These are phyloP conservation scores for Oreocharis arfaki DNA, from an alignment of 2,113 vertebrate species.

Conservation along the genomic window DNA sequence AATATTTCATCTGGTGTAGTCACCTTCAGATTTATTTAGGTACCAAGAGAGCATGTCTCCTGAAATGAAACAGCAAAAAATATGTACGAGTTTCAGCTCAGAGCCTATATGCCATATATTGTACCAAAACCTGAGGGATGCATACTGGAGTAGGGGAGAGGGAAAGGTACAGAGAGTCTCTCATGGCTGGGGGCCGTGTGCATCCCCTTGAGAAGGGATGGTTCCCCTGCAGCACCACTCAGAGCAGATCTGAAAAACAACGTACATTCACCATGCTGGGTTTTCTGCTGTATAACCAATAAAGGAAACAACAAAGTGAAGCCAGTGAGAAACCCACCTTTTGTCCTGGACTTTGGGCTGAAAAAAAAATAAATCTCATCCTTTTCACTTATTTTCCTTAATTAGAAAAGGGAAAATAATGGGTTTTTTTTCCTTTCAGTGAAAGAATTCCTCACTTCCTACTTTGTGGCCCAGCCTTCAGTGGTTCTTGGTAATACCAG, in stretches of 20 bases:
- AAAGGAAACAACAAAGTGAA: not conserved
- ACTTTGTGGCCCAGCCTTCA: not conserved
- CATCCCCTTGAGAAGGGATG: not conserved
- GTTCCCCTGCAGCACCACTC: not conserved
- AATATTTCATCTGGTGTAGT: not conserved
- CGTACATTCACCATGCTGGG: not conserved
- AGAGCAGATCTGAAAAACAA: not conserved
- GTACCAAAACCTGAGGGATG: not conserved
- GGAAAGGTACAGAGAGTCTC: not conserved
- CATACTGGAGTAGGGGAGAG: not conserved
- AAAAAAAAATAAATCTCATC: not conserved
- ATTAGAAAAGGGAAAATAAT: not conserved
- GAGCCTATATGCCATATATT: not conserved
- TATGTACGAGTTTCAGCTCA: not conserved
- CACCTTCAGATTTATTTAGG: not conserved
- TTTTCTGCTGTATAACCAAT: not conserved
- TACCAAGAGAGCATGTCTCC: fast-evolving
- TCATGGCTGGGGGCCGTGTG: not conserved
- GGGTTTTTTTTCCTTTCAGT: not conserved
- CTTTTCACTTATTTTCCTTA: not conserved
- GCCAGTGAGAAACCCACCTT: not conserved
- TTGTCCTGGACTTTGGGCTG: not conserved
- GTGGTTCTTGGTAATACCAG: not conserved
- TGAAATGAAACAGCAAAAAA: not conserved
- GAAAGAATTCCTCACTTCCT: not conserved